Conservation (phyloP, 64 coral and sea anemone genomes). For the Montipora foliosa region DNA sequence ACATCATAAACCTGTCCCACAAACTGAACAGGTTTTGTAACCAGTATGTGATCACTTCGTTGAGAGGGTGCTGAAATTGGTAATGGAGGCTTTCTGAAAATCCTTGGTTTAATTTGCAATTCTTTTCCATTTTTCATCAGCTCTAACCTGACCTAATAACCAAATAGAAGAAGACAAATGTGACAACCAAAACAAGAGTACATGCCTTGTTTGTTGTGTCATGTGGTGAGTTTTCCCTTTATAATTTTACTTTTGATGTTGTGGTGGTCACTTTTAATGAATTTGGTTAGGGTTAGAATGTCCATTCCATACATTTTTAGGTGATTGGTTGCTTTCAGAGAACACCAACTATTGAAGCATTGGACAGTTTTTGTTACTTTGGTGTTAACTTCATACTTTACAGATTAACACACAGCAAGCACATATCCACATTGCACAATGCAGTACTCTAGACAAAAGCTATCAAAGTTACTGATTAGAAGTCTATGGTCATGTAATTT, state of each 20-base stretch:
- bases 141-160: slow-evolving; percentile 61
- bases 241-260: no score
- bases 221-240: no score
- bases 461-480: not conserved
- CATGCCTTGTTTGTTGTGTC: no score
- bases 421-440: not conserved
- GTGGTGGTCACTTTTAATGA: no score
- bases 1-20: not conserved
- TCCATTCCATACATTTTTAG: no score
- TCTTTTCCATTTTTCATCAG: slow-evolving; percentile 75
- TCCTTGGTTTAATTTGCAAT: slow-evolving; percentile 33
- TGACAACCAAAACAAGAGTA: not conserved
- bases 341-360: no score
- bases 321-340: no score
- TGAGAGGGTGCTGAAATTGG: not conserved
- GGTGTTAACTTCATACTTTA: no score
- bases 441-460: not conserved
- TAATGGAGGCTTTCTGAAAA: slow-evolving; percentile 14
- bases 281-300: no score
- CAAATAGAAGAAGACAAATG: not conserved
- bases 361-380: no score
- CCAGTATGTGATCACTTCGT: not conserved
- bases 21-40: slow-evolving; percentile 56
- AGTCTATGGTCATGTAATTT: no score
- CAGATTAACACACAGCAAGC: no score